Evolutionary conservation across 2,888 invertebrate species (phyloP).

Genomic region (Clanis bilineata): DNA sequence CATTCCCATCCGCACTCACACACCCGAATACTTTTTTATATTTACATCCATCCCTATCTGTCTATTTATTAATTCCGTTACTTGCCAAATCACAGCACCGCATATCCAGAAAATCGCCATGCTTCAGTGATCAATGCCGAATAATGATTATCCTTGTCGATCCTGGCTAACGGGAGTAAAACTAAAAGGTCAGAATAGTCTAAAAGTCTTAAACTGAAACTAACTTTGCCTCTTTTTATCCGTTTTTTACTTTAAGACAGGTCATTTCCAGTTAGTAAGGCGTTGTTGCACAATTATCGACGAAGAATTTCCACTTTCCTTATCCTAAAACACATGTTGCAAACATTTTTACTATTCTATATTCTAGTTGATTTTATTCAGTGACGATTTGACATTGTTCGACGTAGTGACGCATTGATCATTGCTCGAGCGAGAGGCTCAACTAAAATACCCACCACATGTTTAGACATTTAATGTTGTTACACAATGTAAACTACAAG

Average conservation of each 20-base stretch:
- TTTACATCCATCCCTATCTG: no score
- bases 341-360: background rate
- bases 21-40: background rate
- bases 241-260: background rate
- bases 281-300: background rate
- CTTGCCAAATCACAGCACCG: no score
- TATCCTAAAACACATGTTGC: background rate
- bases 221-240: background rate
- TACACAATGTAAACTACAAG: background rate
- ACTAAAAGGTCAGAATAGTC: no score
- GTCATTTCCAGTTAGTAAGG: background rate
- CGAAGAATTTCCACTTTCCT: background rate
- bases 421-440: background rate
- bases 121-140: no score
- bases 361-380: background rate
- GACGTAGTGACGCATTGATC: background rate
- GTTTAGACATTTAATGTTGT: background rate
- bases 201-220: no score
- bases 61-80: no score
- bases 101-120: no score
- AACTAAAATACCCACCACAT: conserved; percentile 4
- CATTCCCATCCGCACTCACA: conserved; percentile 23
- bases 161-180: no score
- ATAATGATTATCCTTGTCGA: no score
- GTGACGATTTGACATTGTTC: background rate